Evolutionary conservation across 2,797 vertebrate genomes (phyloP), one percentile per base, ranked within the genome.

Genomic region (Sternarchorhynchus goeldii): DNA sequence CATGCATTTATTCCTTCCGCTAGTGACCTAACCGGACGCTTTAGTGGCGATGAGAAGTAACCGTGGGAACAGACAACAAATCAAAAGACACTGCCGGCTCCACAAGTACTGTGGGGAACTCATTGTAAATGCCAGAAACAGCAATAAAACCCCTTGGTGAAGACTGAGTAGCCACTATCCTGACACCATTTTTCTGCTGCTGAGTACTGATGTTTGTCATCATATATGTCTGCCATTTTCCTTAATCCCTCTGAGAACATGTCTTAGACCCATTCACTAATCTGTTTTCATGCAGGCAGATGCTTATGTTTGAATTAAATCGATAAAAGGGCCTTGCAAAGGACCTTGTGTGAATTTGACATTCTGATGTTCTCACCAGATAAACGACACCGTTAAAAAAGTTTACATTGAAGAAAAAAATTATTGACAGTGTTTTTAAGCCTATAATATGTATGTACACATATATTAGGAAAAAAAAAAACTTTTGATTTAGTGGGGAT

Each of bases 101-200:
- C 3, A n/a, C 66, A 31, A 59, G n/a, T 75, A n/a, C 21, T n/a
- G 41, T 63, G 17, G 32, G 41, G 8, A 69, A 63, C 71, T 76
- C 66, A 78, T 80, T 83, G 82, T 58, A 74, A 76, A 80, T 80
- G 73, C 64, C 73, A 63, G 62, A 82, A 57, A 65, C 63, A 25
- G 3, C 53, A 56, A 18, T 70, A 69, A 69, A 75, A 50, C 69
- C 68, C 59, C 68, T 39, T 21, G 0, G 68, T n/a, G 60, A 57
- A 71, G 59, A 58, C 4, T 59, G 69, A 67, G 79, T 25, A 53
- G 74, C 29, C 64, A 12, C 41, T 53, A 67, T 59, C 62, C 12
- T 62, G 29, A 58, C 64, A 57, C 25, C 53, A 29, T 67, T 66
- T 79, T 60, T 17, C 34, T 39, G 10, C 65, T 36, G 55, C 18